Percentiles rank a stretch among this genome's conserved stretches.
Conservation (phyloP, 92 coral and sea anemone species). For the Desmophyllum pertusum region DNA sequence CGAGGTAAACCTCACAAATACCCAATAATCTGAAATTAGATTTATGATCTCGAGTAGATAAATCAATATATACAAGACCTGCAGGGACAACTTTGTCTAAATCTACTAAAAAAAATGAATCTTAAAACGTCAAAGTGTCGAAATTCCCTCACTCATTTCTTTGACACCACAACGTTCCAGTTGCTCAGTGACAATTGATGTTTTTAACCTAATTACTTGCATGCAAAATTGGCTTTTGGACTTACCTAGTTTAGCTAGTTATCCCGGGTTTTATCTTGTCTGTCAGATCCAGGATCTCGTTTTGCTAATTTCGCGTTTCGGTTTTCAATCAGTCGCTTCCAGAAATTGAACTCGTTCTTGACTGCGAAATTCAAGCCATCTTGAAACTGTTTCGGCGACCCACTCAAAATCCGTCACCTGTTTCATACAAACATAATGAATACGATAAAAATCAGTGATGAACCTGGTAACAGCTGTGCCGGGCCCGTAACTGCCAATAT, state of each 20-base stretch:
- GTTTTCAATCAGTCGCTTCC: background rate
- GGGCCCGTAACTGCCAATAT: background rate
- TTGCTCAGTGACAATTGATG: background rate
- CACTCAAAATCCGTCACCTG: slow-evolving; percentile 26
- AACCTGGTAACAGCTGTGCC: slow-evolving; percentile 27
- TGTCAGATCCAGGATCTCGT: background rate
- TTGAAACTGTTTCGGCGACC: slow-evolving; percentile 5
- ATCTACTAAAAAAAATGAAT: background rate
- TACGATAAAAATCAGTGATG: slow-evolving; percentile 35
- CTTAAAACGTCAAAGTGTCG: background rate
- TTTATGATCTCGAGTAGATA: slow-evolving; percentile 9
- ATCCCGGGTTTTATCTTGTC: background rate
- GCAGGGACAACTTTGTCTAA: background rate
- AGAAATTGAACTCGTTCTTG: slow-evolving; percentile 1
- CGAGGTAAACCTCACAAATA: slow-evolving; percentile 28
- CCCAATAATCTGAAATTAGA: slow-evolving; percentile 18
- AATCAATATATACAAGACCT: background rate
- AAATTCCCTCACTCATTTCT: background rate
- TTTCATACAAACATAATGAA: slow-evolving; percentile 6
- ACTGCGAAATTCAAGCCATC: slow-evolving; percentile 16
- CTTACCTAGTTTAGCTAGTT: slow-evolving; percentile 18
- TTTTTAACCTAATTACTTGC: background rate
- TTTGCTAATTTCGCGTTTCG: background rate
- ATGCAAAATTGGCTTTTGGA: slow-evolving; percentile 20
- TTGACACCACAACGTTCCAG: background rate